phyloP scores from a whole-genome alignment of 2,888 invertebrate species.

The Ischnus inquisitorius region DNA sequence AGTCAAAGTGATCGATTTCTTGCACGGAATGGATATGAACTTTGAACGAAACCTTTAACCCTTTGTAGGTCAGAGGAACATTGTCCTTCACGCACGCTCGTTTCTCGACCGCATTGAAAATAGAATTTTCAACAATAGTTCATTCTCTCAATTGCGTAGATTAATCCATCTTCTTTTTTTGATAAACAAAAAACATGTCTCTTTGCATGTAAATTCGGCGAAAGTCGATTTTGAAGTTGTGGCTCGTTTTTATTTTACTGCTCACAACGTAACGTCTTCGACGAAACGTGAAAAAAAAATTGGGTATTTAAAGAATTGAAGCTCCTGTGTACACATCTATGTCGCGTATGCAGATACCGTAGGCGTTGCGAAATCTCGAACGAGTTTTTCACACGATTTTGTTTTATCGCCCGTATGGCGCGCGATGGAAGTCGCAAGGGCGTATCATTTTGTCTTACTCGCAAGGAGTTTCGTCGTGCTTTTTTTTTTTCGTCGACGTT shows the following conservation, averaged over 20 bases:
- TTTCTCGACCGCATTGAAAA: no score
- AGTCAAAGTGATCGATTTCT: no score
- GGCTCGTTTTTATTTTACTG: neutral
- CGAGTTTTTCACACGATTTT: conserved; percentile 5
- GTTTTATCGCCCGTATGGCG: neutral
- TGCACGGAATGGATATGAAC: no score
- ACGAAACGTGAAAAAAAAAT: neutral
- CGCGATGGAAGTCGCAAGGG: neutral
- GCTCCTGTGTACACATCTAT: neutral
- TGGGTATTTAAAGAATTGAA: neutral
- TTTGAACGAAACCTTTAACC: no score
- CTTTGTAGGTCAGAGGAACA: no score
- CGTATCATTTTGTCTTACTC: neutral
- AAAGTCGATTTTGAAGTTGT: no score
- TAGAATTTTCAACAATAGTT: no score
- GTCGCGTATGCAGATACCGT: conserved; percentile 19
- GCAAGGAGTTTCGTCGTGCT: neutral
- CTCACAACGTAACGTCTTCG: neutral
- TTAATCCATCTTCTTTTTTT: no score
- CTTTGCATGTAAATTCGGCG: no score
- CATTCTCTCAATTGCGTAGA: no score
- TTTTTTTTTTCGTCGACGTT: neutral
- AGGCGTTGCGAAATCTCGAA: conserved; percentile 37
- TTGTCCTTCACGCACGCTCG: no score
- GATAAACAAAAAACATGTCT: no score